Evolutionary conservation across 2,113 vertebrate species (phyloP), one percentile per base, ranked within the genome.

Genomic region (Sphyrna mokarran): DNA sequence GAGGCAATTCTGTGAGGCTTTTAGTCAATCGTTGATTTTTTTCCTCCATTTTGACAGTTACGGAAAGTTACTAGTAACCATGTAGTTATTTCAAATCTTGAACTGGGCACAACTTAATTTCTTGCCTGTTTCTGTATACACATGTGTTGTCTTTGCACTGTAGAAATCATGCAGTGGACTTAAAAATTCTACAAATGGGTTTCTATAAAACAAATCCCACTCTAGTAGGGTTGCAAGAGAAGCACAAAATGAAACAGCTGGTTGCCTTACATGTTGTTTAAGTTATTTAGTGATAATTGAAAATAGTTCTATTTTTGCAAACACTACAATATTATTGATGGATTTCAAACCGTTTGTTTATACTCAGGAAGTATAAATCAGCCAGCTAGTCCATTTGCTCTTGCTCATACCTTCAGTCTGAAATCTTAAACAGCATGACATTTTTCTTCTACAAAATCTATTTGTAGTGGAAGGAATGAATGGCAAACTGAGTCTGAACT

Each of bases 341-440:
- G 68, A 95, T 95, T 95, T 54, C 43, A 43, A 95, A 72, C 37
- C 37, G 9, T 95, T 72, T 95, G 94, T 95, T 72, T 95, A 95
- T 95, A 95, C 69, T 70, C 43, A 94, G 63, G 91, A 69, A 94
- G 10, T 94, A 70, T 70, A 95, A 95, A 95, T 54, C 94, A 95
- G 20, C 69, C 22, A 70, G 20, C 94, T 72, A 72, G 40, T 54
- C 94, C 94, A 95, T 72, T 95, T 95, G 37, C 68, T 95, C 68
- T 95, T 95, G 23, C 94, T 95, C 61, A 95, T 48, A 95, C 94
- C 40, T 95, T 43, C 68, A 72, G 54, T 70, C 66, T 26, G 33
- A 70, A 76, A 95, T 70, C 68, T 43, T 72, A 43, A 95, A 70
- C 69, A 76, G 66, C 68, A 16, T 43, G 40, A 72, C 43, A 95